Conservation (phyloP, 2,113 vertebrate species). For the Amblyopsis rosae region DNA sequence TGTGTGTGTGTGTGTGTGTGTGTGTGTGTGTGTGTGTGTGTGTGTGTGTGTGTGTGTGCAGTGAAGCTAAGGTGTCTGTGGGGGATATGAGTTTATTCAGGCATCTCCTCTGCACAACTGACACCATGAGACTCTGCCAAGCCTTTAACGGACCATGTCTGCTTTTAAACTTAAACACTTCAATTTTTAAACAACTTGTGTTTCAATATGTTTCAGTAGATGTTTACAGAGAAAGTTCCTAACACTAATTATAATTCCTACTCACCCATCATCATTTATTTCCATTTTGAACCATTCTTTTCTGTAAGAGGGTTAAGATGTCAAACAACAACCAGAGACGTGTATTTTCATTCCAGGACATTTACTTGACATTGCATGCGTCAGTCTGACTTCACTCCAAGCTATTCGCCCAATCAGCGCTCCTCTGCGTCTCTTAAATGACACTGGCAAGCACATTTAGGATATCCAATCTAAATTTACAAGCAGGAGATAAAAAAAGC, state of each 20-base stretch:
- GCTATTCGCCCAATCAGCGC: slow-evolving; percentile 34
- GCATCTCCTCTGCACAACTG: slow-evolving; percentile 6
- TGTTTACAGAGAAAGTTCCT: not conserved
- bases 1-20: slow-evolving; percentile 8
- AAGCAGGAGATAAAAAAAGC: slow-evolving; percentile 15
- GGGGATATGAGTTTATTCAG: slow-evolving; percentile 27
- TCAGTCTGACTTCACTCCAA: slow-evolving; percentile 52
- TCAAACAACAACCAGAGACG: not conserved
- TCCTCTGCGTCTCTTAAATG: slow-evolving; percentile 34
- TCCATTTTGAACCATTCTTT: not conserved
- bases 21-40: not conserved
- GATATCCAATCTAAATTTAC: slow-evolving; percentile 59
- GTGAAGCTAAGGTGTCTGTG: slow-evolving; percentile 20
- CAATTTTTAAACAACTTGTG: not conserved
- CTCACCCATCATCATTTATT: not conserved
- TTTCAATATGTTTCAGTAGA: slow-evolving; percentile 4
- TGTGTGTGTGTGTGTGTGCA: slow-evolving; percentile 34
- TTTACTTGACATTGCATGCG: slow-evolving; percentile 64
- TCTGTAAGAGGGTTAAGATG: slow-evolving; percentile 1
- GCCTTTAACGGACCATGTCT: slow-evolving; percentile 2
- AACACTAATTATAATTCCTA: slow-evolving; percentile 3
- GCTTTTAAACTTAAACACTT: slow-evolving; percentile 38
- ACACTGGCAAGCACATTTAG: slow-evolving; percentile 58
- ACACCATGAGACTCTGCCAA: slow-evolving; percentile 26
- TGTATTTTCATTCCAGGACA: slow-evolving; percentile 59